Conservation (phyloP, 2,113 vertebrate genomes). For the Gavia stellata region DNA sequence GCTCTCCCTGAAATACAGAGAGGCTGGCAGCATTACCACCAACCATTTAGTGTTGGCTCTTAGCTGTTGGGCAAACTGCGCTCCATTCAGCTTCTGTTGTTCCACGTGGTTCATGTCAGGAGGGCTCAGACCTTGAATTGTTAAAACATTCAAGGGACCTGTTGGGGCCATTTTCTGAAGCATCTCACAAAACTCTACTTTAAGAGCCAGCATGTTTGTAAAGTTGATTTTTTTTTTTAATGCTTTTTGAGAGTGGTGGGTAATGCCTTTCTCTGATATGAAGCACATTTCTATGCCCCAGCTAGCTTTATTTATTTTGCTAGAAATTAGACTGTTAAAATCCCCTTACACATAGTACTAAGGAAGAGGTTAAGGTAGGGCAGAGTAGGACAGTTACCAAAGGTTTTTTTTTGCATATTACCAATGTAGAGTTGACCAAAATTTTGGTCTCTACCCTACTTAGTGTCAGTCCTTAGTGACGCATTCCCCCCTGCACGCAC, state of each 20-base stretch:
- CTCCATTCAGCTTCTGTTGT: not conserved
- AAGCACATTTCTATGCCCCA: not conserved
- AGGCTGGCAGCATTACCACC: not conserved
- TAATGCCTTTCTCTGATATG: not conserved
- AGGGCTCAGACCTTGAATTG: not conserved
- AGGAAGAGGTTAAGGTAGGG: not conserved
- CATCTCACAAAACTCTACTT: not conserved
- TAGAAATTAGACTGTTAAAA: not conserved
- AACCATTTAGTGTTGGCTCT: not conserved
- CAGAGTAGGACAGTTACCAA: not conserved
- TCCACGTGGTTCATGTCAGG: not conserved
- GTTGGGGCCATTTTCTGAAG: not conserved
- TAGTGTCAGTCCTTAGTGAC: not conserved
- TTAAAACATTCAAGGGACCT: not conserved
- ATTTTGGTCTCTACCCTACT: not conserved
- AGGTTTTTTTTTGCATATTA: not conserved
- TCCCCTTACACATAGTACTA: not conserved
- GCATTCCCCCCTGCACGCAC: rapidly evolving
- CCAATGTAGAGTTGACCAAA: not conserved
- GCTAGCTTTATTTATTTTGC: not conserved
- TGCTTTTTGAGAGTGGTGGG: not conserved
- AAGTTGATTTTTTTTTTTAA: not conserved
- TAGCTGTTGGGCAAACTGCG: not conserved
- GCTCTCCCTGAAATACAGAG: not conserved
- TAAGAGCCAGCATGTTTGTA: not conserved